phyloP scores from a whole-genome alignment of 1,140 invertebrate genomes.

The Diuraphis noxia region DNA sequence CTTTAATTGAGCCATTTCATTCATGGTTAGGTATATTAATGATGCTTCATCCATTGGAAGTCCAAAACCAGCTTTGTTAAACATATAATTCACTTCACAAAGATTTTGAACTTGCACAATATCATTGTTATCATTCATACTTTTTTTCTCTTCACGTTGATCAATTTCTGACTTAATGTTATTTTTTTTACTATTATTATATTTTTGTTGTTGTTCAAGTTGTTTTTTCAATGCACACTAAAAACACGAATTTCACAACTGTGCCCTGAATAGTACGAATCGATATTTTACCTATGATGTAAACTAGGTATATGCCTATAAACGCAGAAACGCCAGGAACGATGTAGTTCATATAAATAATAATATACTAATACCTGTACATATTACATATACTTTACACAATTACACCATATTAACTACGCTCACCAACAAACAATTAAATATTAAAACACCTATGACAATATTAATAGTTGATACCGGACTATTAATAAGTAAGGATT shows the following conservation, averaged over 20 bases:
- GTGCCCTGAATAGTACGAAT: background rate
- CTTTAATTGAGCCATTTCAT: constrained; percentile 10
- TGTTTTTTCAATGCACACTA: constrained; percentile 24
- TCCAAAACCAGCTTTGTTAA: constrained; percentile 44
- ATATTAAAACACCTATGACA: background rate
- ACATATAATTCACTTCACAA: constrained; percentile 25
- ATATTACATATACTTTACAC: background rate
- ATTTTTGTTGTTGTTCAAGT: background rate
- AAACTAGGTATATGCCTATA: background rate
- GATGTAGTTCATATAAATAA: background rate
- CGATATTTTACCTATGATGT: background rate
- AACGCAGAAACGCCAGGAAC: background rate
- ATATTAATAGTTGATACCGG: background rate
- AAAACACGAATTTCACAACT: background rate
- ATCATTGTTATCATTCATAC: background rate
- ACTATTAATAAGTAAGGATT: too few relatives aligned
- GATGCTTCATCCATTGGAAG: constrained; percentile 13
- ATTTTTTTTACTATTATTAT: background rate
- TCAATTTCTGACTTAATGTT: background rate
- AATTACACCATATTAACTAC: background rate
- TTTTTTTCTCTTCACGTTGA: background rate
- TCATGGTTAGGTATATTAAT: constrained; percentile 1
- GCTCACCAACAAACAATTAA: background rate
- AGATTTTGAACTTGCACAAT: background rate
- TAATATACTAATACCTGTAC: background rate